These are phyloP conservation scores for Euwallacea similis DNA, from an alignment of 1,140 invertebrate species.

Conservation along the genomic window DNA sequence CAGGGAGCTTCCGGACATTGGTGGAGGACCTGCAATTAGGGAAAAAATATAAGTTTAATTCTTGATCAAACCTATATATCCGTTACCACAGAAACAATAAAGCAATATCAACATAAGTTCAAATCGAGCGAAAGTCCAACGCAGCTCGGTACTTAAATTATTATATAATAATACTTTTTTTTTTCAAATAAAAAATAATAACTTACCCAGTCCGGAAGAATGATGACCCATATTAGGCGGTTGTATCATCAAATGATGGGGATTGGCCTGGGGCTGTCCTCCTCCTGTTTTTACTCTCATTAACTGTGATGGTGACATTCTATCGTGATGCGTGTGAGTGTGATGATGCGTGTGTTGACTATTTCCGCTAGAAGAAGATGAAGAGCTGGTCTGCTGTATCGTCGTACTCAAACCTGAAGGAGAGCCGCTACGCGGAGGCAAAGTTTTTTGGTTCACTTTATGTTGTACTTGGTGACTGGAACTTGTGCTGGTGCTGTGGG, in stretches of 20 bases:
- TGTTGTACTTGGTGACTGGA: conserved; percentile 60
- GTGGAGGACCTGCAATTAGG: conserved; percentile 41
- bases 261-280: conserved; percentile 56
- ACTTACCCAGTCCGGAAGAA: conserved; percentile 51
- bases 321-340: conserved; percentile 59
- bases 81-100: too few relatives aligned
- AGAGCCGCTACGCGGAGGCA: conserved; percentile 23
- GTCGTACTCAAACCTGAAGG: conserved; percentile 18
- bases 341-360: conserved; percentile 59
- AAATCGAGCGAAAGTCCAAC: not conserved
- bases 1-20: conserved; percentile 58
- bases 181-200: too few relatives aligned
- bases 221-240: conserved; percentile 60
- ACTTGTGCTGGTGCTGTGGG: conserved; percentile 66
- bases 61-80: not conserved
- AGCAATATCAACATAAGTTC: not conserved
- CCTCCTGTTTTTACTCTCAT: conserved; percentile 30
- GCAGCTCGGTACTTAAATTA: too few relatives aligned
- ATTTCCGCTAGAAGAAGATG: conserved; percentile 8
- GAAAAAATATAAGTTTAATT: not conserved
- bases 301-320: conserved; percentile 55
- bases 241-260: conserved; percentile 67
- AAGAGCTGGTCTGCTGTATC: conserved; percentile 8
- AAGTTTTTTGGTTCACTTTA: conserved; percentile 52
- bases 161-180: too few relatives aligned